A percentile compares a stretch with the other conserved stretches of the same genome.
Conservation (phyloP, 2,888 invertebrate genomes). For the Sinodicranocentrus sp. region DNA sequence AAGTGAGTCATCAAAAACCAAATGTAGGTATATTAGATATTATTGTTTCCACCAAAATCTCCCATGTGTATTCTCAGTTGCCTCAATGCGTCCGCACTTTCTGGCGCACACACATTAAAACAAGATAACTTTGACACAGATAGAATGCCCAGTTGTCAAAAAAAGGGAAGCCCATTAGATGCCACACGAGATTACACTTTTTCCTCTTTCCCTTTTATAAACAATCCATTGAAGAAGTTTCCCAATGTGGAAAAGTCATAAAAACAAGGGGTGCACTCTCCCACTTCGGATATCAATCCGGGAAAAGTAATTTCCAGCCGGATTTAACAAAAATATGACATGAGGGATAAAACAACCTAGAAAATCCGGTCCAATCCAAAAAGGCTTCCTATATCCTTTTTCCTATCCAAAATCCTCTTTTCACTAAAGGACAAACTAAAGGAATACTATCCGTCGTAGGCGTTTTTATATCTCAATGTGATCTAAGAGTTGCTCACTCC, state of each 20-base stretch:
- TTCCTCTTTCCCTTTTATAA: not conserved
- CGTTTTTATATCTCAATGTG: too few relatives aligned
- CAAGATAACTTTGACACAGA: conserved; percentile 45
- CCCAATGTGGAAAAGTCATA: conserved; percentile 7
- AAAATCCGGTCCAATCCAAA: too few relatives aligned
- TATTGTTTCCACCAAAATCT: too few relatives aligned
- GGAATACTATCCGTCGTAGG: too few relatives aligned
- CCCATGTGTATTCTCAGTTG: too few relatives aligned
- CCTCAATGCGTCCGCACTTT: not conserved
- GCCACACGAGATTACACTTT: conserved; percentile 50
- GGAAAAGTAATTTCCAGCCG: conserved; percentile 27
- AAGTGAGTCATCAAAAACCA: conserved; percentile 48
- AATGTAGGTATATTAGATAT: too few relatives aligned
- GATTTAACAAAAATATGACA: too few relatives aligned
- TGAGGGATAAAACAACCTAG: conserved; percentile 8
- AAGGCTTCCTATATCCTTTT: too few relatives aligned
- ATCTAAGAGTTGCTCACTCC: conserved; percentile 32
- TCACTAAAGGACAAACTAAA: too few relatives aligned
- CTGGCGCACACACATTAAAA: not conserved
- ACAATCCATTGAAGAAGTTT: not conserved
- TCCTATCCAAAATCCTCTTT: too few relatives aligned
- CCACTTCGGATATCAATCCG: conserved; percentile 29
- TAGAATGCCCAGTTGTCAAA: not conserved
- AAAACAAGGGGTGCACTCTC: conserved; percentile 21
- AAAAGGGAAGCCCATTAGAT: conserved; percentile 47